A percentile compares a stretch with the other conserved stretches of the same genome.
Evolutionary conservation across 2,113 vertebrate genomes (phyloP).

Genomic region (Corvus cornix): DNA sequence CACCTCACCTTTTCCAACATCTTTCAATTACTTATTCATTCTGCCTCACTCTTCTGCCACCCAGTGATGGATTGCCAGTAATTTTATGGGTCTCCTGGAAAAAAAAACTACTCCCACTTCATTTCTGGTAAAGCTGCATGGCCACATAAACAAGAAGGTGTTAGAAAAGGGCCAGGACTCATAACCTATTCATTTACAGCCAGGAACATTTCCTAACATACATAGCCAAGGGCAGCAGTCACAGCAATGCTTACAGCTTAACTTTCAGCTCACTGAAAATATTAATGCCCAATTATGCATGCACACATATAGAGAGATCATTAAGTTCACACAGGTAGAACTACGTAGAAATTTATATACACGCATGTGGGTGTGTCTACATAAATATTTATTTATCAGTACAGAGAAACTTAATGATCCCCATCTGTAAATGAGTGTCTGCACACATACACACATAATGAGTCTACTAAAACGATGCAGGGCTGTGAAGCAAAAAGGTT

Average conservation of each 20-base stretch:
- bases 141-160: neutral
- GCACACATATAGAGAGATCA: neutral
- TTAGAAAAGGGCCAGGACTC: neutral
- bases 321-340: neutral
- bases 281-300: neutral
- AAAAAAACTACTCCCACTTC: neutral
- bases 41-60: neutral
- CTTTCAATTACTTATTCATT: conserved; percentile 4
- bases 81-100: neutral
- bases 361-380: neutral
- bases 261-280: neutral
- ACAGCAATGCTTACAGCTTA: neutral
- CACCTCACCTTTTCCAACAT: neutral
- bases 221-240: neutral
- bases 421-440: neutral
- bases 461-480: neutral
- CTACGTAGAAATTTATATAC: neutral
- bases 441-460: neutral
- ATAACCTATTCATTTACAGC: neutral
- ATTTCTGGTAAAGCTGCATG: neutral
- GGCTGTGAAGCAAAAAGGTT: neutral
- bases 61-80: neutral
- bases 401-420: conserved; percentile 17
- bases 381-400: conserved; percentile 9
- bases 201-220: neutral